Conservation (phyloP, 2,113 vertebrate genomes). For the Eonycteris spelaea region DNA sequence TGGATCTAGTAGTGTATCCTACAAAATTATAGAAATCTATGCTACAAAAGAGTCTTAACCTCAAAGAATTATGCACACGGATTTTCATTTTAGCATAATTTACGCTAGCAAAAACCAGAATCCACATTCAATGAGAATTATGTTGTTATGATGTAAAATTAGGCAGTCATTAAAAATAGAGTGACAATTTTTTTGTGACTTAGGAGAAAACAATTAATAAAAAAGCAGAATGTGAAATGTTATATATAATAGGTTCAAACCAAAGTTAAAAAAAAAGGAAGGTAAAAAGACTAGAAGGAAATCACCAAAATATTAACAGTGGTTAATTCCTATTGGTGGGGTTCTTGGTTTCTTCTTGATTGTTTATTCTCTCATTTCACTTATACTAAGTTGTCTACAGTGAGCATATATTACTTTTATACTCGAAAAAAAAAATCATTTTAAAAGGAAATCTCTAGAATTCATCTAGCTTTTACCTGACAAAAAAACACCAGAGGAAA, state of each 20-base stretch:
- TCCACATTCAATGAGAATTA: not conserved
- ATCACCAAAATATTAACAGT: not conserved
- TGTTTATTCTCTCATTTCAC: not conserved
- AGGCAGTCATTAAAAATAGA: not conserved
- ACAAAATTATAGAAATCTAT: not conserved
- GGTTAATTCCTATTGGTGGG: not conserved
- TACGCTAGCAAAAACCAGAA: conserved; percentile 11
- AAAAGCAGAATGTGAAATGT: not conserved
- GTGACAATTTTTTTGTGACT: not conserved
- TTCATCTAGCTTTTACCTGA: not conserved
- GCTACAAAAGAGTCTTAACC: not conserved
- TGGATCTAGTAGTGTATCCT: not conserved
- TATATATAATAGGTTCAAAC: not conserved
- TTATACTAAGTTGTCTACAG: not conserved
- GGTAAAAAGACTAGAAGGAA: not conserved
- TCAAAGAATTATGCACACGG: not conserved
- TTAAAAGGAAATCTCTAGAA: conserved; percentile 40
- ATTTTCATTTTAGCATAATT: conserved; percentile 36
- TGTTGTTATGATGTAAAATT: not conserved
- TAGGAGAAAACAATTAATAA: not conserved
- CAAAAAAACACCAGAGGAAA: conserved; percentile 26
- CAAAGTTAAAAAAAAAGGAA: not conserved
- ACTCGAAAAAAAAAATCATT: conserved; percentile 26
- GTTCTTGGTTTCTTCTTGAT: not conserved
- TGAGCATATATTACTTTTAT: not conserved